These are phyloP conservation scores for Drosophila malerkotliana DNA, from an alignment of 1,140 invertebrate genomes.

Conservation along the genomic window DNA sequence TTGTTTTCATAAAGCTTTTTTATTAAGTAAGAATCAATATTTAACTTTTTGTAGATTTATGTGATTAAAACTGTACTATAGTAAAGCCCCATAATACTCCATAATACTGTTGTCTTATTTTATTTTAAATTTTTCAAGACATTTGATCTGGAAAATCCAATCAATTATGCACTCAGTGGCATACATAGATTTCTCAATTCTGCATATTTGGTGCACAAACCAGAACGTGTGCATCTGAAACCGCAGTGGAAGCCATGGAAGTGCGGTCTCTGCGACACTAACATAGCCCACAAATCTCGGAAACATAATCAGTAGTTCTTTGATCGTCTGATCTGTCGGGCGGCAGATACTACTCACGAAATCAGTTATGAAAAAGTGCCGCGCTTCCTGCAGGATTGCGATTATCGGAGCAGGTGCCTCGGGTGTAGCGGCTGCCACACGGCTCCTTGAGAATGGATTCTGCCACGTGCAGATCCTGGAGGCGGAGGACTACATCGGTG, in stretches of 20 bases:
- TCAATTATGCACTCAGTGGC: conserved; percentile 1
- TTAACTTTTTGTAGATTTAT: too few relatives aligned
- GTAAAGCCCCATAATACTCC: too few relatives aligned
- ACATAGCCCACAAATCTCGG: background rate
- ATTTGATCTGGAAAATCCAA: background rate
- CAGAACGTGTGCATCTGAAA: conserved; percentile 4
- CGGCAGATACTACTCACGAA: background rate
- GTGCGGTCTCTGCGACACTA: conserved; percentile 5
- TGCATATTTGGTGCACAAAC: conserved; percentile 11
- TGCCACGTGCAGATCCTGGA: conserved; percentile 86
- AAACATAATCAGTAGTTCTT: conserved; percentile 29
- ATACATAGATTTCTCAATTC: conserved; percentile 14
- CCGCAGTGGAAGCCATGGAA: conserved; percentile 22
- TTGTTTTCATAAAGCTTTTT: too few relatives aligned
- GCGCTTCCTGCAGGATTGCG: conserved; percentile 68
- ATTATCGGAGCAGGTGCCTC: conserved; percentile 86
- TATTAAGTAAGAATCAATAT: too few relatives aligned
- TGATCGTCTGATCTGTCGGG: conserved; percentile 15
- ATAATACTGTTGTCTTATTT: background rate
- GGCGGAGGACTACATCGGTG: conserved; percentile 89
- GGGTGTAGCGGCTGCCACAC: conserved; percentile 86
- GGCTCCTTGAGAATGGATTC: conserved; percentile 85
- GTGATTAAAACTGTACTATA: too few relatives aligned
- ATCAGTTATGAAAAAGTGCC: conserved; percentile 33
- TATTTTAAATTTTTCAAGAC: background rate